Base-by-base conservation (phyloP, 2,113 vertebrate species). In the Pelobates fuscus region DNA sequence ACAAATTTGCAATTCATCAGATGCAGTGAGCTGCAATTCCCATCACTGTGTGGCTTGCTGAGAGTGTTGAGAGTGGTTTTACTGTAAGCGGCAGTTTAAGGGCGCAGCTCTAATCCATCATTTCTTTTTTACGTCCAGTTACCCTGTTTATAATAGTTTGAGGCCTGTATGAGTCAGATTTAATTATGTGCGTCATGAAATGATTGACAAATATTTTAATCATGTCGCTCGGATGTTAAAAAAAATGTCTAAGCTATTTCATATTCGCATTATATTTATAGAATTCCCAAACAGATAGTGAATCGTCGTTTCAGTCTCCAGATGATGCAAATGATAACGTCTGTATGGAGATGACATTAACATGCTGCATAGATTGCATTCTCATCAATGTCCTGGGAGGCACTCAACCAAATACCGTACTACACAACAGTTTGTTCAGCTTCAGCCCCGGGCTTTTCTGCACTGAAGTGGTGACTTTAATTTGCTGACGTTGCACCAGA, bases 381-480 rank as follows among this genome's bases (percentile, higher is more conserved):
- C 26, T 58, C 62, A 66, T 37, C 62, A 23, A 49, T 24, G 63
- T 75, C 62, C 71, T 67, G 63, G 29, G 54, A 44, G 58, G 54
- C 65, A 75, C 63, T 52, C 32, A 5, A 17, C 17, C 8, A 55
- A 37, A 27, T 66, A 66, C 26, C 54, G 44, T 23, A 66, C 11
- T 18, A 49, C 44, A 12, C 18, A 20, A 41, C 17, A 41, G 12
- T 25, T 8, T 21, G n/a, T 61, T 25, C 25, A 74, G 29, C n/a
- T 67, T 17, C 32, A 46, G 27, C 52, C 63, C 54, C 8, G 20
- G 23, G 60, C 11, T 63, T n/a, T 8, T 20, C n/a, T 20, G 5
- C 46, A 54, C 2, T 26, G 17, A 73, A 37, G n/a, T 64, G 43
- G 21, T 64, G 27, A 55, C 46, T 55, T 64, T 55, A 63, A 24